Base-by-base conservation (phyloP, 2,797 vertebrate species). In the Epinephelus awoara region DNA sequence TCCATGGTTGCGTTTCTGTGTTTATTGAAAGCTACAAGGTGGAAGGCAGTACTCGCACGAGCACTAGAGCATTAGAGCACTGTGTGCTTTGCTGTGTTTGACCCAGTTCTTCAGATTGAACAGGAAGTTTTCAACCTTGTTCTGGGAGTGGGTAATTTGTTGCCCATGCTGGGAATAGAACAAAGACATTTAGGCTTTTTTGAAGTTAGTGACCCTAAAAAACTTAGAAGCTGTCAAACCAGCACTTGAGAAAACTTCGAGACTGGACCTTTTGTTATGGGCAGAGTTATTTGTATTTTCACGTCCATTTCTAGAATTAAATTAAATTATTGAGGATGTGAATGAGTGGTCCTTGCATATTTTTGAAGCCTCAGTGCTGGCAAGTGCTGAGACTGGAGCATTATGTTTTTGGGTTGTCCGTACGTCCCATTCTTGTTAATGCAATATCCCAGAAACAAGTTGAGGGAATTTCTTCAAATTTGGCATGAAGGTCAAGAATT, bases 71-170 rank as follows among this genome's bases (percentile, higher is more conserved):
- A 14, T 21, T 9, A 51, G 21, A 38, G 15, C 50, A 14, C 25
- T 9, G 1, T 18, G 51, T 57, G 2, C 8, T 52, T 18, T 29
- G 13, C 17, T 4, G 9, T 29, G 61, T 57, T 72, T 86, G 65
- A 77, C 65, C 66, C 1, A 63, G 5, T 79, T 68, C 9, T 14
- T 54, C 2, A 74, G 29, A 44, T 76, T 51, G 21, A 57, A 47
- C 29, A 70, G n/a, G 46, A 42, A 49, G 52, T 58, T 58, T 67
- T 65, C 40, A 40, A 1, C 40, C 13, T 64, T 21, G 5, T 42
- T 19, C 3, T 50, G 9, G 12, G 19, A 27, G 1, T 57, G 44
- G 2, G 2, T 61, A 1, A 59, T 68, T 72, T 29, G 27, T 62
- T 77, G 58, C 34, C 54, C 29, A 0, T 10, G 0, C 1, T 1